Conservation (phyloP, 2,888 invertebrate species). For the Plebejus melissa region DNA sequence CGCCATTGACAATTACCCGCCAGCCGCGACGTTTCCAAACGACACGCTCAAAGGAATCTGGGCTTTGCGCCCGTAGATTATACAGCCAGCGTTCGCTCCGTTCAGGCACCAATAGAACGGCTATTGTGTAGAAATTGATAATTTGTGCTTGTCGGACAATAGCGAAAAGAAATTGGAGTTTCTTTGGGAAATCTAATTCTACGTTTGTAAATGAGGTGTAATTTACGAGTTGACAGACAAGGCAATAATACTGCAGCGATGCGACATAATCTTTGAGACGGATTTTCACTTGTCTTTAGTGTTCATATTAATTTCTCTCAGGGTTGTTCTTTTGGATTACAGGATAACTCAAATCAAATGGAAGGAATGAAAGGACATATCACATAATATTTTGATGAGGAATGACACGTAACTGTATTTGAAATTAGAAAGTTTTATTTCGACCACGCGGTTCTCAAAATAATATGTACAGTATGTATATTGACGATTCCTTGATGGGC, state of each 20-base stretch:
- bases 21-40: constrained; percentile 40
- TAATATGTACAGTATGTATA: neutral
- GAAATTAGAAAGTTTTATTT: constrained; percentile 11
- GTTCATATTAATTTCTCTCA: neutral
- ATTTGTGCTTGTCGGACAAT: constrained; percentile 51
- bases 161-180: constrained; percentile 44
- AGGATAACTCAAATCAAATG: neutral
- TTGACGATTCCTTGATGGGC: neutral
- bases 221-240: constrained; percentile 34
- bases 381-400: no score
- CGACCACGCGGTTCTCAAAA: neutral
- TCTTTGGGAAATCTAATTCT: constrained; percentile 57
- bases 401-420: neutral
- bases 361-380: neutral
- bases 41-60: constrained; percentile 37
- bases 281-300: neutral
- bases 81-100: constrained; percentile 29
- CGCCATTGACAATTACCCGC: constrained; percentile 62
- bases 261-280: neutral
- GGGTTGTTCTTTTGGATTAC: neutral
- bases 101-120: constrained; percentile 36
- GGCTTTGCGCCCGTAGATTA: constrained; percentile 35
- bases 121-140: constrained; percentile 64
- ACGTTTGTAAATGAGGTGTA: constrained; percentile 34
- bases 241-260: neutral